A percentile compares a stretch with the other conserved stretches of the same genome.
Evolutionary conservation across 2,888 invertebrate genomes (phyloP).

Genomic region (Diadegma fenestrale): DNA sequence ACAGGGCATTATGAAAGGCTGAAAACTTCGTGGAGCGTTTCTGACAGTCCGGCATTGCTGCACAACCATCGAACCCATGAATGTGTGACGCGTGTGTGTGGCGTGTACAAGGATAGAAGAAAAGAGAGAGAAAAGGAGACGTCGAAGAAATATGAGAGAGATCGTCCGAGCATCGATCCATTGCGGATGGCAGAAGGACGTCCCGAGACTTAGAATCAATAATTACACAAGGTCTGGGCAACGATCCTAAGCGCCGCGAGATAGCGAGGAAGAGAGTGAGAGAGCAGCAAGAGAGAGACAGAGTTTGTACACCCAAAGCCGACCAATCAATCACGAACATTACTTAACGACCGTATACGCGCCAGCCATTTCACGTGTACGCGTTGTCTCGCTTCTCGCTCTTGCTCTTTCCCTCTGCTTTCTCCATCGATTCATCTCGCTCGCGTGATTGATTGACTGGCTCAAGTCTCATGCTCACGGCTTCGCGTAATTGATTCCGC

Average conservation of each 20-base stretch:
- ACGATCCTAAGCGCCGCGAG: conserved; percentile 55
- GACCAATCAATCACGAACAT: conserved; percentile 71
- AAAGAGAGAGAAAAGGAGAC: conserved; percentile 22
- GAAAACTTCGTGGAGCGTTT: conserved; percentile 36
- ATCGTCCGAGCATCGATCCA: conserved; percentile 24
- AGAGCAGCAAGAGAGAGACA: not conserved
- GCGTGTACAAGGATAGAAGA: not conserved
- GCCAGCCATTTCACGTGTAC: conserved; percentile 52
- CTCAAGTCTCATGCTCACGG: conserved; percentile 70
- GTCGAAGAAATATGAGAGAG: conserved; percentile 30
- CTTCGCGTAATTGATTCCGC: conserved; percentile 72
- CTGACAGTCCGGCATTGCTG: conserved; percentile 19
- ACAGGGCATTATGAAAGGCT: conserved; percentile 61
- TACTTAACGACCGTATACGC: conserved; percentile 70
- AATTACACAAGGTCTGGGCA: conserved; percentile 70
- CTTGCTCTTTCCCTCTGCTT: conserved; percentile 58
- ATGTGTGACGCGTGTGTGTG: not conserved
- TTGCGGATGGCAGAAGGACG: conserved; percentile 44
- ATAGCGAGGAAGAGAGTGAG: not conserved
- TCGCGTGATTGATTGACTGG: conserved; percentile 72
- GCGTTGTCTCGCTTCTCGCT: conserved; percentile 35
- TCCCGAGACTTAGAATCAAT: conserved; percentile 69
- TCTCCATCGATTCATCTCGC: conserved; percentile 61
- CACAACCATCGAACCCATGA: conserved; percentile 1
- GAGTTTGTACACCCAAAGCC: conserved; percentile 58